Conservation (phyloP, 2,888 invertebrate species). For the Agrochola macilenta region DNA sequence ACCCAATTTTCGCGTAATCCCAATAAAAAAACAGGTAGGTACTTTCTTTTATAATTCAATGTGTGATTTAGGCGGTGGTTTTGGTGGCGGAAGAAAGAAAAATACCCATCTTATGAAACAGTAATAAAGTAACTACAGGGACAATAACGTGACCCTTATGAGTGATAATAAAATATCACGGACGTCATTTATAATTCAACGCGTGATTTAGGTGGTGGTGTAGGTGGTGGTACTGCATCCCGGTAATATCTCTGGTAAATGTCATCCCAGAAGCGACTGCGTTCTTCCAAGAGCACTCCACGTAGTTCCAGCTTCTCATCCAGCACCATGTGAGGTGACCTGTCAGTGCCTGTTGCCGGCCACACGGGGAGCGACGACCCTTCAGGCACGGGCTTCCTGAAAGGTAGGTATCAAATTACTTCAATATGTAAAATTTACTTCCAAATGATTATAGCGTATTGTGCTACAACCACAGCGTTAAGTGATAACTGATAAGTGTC, state of each 20-base stretch:
- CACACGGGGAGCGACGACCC: slow-evolving; percentile 67
- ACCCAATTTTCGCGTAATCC: no score
- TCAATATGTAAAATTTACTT: no score
- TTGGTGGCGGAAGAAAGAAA: slow-evolving; percentile 33
- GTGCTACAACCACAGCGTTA: no score
- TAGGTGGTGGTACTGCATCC: slow-evolving; percentile 29
- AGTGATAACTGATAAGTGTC: no score
- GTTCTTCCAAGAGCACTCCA: slow-evolving; percentile 53
- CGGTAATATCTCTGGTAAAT: slow-evolving; percentile 66
- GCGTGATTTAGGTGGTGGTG: slow-evolving; percentile 1
- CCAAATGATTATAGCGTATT: no score
- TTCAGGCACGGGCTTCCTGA: slow-evolving; percentile 66
- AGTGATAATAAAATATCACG: no score
- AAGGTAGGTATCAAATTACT: no score
- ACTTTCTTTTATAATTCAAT: slow-evolving; percentile 18
- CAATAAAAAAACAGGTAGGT: no score
- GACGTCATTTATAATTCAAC: slow-evolving; percentile 30
- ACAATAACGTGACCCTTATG: no score
- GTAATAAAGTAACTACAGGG: no score
- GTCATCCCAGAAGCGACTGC: slow-evolving; percentile 67
- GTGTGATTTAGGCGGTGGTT: slow-evolving; percentile 2
- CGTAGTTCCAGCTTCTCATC: slow-evolving; percentile 63
- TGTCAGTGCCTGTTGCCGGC: slow-evolving; percentile 62
- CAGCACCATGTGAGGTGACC: slow-evolving; percentile 69
- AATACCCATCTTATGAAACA: no score